Evolutionary conservation across 2,797 vertebrate genomes (phyloP).

Genomic region (Loris lydekkerianus): DNA sequence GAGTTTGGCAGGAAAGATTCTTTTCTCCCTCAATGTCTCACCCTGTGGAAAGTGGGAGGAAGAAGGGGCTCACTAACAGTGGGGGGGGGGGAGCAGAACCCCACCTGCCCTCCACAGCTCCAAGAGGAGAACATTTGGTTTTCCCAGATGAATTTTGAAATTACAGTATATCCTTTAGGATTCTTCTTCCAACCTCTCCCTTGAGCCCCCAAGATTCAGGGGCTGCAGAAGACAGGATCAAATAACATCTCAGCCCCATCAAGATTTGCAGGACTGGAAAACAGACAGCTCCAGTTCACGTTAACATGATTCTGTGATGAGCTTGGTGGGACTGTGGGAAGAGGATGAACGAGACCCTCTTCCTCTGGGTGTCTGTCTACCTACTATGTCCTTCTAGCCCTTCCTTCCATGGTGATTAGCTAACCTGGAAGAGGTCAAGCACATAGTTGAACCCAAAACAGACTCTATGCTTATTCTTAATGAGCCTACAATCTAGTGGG

Average conservation of each 20-base stretch:
- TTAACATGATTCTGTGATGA: conserved; percentile 2
- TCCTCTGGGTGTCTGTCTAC: background rate
- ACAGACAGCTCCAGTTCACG: background rate
- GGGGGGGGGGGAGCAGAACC: background rate
- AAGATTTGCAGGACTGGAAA: conserved; percentile 2
- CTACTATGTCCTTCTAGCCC: background rate
- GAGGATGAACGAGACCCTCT: background rate
- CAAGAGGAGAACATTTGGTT: conserved; percentile 20
- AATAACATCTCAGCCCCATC: background rate
- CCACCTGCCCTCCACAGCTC: background rate
- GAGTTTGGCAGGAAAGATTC: background rate
- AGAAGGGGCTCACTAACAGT: background rate
- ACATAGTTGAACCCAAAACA: background rate
- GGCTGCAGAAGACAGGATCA: background rate
- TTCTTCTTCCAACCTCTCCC: background rate
- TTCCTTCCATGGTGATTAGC: background rate
- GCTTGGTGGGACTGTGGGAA: background rate
- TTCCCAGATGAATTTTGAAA: conserved; percentile 53
- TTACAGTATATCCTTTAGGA: background rate
- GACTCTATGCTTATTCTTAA: background rate
- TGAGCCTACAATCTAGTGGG: background rate
- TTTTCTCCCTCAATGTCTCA: background rate
- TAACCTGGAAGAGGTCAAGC: background rate
- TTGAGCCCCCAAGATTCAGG: background rate
- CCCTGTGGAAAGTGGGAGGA: background rate